Base-by-base conservation (phyloP, 2,113 vertebrate species). In the Entomyzon cyanotis region DNA sequence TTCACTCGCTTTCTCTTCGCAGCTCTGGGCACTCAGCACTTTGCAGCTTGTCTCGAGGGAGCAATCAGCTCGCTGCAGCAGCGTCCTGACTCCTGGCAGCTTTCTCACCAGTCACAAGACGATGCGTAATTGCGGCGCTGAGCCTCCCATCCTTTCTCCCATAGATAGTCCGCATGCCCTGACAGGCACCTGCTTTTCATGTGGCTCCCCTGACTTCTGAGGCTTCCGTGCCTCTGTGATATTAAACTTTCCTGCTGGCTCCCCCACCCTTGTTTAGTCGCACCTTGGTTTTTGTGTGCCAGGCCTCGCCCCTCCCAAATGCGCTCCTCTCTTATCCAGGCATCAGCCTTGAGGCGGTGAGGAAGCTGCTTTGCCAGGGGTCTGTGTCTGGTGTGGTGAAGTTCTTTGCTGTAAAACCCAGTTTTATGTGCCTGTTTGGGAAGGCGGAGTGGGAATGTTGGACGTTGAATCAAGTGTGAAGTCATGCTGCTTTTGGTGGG, bases 131-230 rank as follows among this genome's bases (percentile, higher is more conserved):
- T 18, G 67, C 12, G 28, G 71, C 0, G 1, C 92, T 35, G 55
- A 22, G 53, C 71, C 69, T 95, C 65, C 85, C 65, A 20, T 70
- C 78, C 79, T 84, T 86, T 86, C 86, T 49, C 83, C 0, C 39
- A 10, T 39, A 11, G 1, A 47, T 5, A 58, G 50, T 37, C 74
- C 0, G 6, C 74, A 0, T 86, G 93, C 59, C 91, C 1, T 0
- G 63, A 20, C 86, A 84, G 67, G 82, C 49, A 35, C 31, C 53
- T 24, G 30, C 71, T 49, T 74, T 91, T 92, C 84, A 53, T 94
- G 85, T 83, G 75, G 86, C 46, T 95, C 39, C 41, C 31, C 58
- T 46, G 63, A 27, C 77, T 91, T 87, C 42, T 44, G 49, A 94
- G 74, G 81, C 67, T 93, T 92, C 89, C 0, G 0, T 76, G 50